phyloP scores from a whole-genome alignment of 2,797 vertebrate species.

The Cephalopachus bancanus region DNA sequence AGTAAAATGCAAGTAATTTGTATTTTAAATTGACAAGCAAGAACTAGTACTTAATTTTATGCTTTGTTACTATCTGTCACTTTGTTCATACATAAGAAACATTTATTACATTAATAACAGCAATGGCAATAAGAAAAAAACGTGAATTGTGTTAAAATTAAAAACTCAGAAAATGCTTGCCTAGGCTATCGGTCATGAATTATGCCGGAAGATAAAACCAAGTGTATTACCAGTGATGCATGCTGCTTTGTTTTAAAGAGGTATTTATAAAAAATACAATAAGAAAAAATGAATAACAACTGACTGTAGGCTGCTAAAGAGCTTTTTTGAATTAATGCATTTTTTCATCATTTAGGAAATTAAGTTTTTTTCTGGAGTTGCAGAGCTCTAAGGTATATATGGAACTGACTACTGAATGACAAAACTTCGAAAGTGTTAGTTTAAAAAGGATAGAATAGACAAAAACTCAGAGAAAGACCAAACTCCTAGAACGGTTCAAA shows the following conservation, averaged over 20 bases:
- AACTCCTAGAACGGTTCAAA: background rate
- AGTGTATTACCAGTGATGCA: background rate
- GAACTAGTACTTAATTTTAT: background rate
- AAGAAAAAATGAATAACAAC: constrained; percentile 31
- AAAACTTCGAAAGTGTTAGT: background rate
- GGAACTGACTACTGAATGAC: background rate
- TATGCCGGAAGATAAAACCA: constrained; percentile 18
- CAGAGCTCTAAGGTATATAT: background rate
- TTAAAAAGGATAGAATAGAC: background rate
- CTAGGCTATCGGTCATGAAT: background rate
- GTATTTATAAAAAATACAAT: background rate
- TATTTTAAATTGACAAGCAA: constrained; percentile 38
- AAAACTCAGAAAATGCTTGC: constrained; percentile 55
- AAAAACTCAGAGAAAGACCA: background rate
- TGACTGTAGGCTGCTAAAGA: background rate
- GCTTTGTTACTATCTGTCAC: background rate
- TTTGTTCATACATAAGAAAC: constrained; percentile 4
- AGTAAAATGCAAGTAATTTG: background rate
- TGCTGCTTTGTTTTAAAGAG: constrained; percentile 47
- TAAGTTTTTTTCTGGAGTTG: constrained; percentile 17
- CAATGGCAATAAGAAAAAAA: constrained; percentile 27
- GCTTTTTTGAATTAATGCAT: constrained; percentile 35
- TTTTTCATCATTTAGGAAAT: background rate
- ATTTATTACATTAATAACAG: constrained; percentile 8
- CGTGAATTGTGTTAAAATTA: background rate